phyloP scores from a whole-genome alignment of 2,888 invertebrate genomes.

The Microctonus brassicae region DNA sequence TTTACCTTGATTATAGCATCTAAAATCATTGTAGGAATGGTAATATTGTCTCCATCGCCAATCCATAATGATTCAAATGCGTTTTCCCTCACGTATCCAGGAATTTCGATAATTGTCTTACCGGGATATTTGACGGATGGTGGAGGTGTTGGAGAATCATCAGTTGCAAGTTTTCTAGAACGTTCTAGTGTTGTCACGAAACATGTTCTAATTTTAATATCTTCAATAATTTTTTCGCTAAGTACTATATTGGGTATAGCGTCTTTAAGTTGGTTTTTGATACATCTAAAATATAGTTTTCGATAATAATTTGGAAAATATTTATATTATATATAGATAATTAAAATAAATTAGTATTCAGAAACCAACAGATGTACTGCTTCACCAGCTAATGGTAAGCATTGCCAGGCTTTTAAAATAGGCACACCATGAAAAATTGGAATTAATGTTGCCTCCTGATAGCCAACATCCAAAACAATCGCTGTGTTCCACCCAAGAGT shows the following conservation, averaged over 20 bases:
- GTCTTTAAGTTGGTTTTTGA: constrained; percentile 53
- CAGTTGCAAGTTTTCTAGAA: constrained; percentile 72
- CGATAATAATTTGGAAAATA: neutral
- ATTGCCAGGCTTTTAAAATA: constrained; percentile 86
- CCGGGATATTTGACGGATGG: constrained; percentile 79
- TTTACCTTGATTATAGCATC: constrained; percentile 81
- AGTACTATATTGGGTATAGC: constrained; percentile 54
- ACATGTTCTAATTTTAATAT: constrained; percentile 83
- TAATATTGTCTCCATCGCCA: constrained; percentile 84
- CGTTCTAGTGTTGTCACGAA: constrained; percentile 86
- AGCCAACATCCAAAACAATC: constrained; percentile 90
- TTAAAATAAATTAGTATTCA: too few species aligned
- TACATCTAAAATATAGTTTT: constrained; percentile 45
- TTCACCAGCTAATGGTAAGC: constrained; percentile 82
- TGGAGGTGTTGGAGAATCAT: constrained; percentile 71
- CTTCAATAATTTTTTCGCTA: constrained; percentile 71
- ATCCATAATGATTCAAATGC: constrained; percentile 89
- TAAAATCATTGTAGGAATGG: constrained; percentile 87
- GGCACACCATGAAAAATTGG: constrained; percentile 91
- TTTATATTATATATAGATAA: constrained; percentile 35
- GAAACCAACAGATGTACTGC: constrained; percentile 77
- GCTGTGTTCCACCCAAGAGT: constrained; percentile 86
- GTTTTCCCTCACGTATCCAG: constrained; percentile 82
- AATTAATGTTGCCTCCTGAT: constrained; percentile 83
- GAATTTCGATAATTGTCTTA: constrained; percentile 75